Evolutionary conservation across 2,888 invertebrate genomes (phyloP).

Genomic region (Deilephila elpenor): DNA sequence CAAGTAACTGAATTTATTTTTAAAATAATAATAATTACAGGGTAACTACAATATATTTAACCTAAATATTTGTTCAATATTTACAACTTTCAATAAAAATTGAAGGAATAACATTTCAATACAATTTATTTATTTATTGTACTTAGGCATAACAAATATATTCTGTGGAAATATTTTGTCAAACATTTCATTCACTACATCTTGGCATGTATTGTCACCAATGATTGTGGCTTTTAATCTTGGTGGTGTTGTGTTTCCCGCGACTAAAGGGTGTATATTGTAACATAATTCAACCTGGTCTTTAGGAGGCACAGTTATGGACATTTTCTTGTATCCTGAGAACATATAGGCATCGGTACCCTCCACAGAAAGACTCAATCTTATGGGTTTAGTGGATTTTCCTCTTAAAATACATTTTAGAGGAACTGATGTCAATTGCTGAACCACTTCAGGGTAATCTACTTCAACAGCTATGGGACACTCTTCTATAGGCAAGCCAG

Average conservation of each 20-base stretch:
- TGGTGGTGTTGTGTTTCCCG: constrained; percentile 90
- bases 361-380: constrained; percentile 90
- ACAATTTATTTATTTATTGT: constrained; percentile 72
- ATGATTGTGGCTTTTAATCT: constrained; percentile 82
- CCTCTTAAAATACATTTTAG: constrained; percentile 89
- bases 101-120: constrained; percentile 49
- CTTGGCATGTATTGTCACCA: constrained; percentile 70
- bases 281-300: constrained; percentile 87
- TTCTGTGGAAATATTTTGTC: constrained; percentile 78
- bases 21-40: constrained; percentile 62
- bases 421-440: constrained; percentile 89
- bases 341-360: constrained; percentile 97
- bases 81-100: constrained; percentile 64
- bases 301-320: constrained; percentile 85
- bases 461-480: constrained; percentile 86
- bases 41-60: constrained; percentile 62
- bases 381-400: constrained; percentile 88
- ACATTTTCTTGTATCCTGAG: constrained; percentile 95
- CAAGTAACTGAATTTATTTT: constrained; percentile 74
- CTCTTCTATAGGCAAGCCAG: constrained; percentile 85
- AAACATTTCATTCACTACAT: constrained; percentile 76
- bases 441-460: constrained; percentile 89
- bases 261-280: constrained; percentile 91
- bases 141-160: constrained; percentile 83
- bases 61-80: constrained; percentile 76